phyloP scores from a whole-genome alignment of 2,113 vertebrate genomes.

The Gavialis gangeticus region DNA sequence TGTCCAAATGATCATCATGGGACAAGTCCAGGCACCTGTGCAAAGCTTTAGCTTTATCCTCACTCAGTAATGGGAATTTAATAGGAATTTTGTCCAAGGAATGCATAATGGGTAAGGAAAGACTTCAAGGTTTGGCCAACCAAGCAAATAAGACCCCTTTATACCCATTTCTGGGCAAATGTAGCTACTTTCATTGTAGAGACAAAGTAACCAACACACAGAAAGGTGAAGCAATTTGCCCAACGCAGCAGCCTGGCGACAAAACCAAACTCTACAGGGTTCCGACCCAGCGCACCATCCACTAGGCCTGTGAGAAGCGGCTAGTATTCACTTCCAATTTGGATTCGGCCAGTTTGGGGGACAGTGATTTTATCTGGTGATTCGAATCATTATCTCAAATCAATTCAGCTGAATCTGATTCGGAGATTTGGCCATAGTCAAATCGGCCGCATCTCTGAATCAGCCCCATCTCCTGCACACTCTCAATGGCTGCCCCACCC shows the following conservation, averaged over 20 bases:
- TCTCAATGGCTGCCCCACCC: too few relatives aligned
- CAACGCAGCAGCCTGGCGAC: not conserved
- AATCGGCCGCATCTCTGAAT: too few relatives aligned
- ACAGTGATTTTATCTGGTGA: too few relatives aligned
- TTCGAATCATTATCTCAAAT: too few relatives aligned
- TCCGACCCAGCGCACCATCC: not conserved
- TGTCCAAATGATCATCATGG: not conserved
- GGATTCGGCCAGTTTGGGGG: too few relatives aligned
- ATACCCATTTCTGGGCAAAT: too few relatives aligned
- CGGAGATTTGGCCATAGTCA: too few relatives aligned
- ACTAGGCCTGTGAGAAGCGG: too few relatives aligned
- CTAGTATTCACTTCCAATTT: too few relatives aligned
- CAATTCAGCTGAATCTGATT: too few relatives aligned
- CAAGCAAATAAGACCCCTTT: not conserved
- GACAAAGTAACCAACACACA: not conserved
- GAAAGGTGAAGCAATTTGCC: not conserved
- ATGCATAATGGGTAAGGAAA: not conserved
- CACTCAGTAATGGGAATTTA: rapidly evolving
- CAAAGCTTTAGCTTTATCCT: not conserved
- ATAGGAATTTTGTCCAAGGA: rapidly evolving
- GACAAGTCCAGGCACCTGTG: rapidly evolving
- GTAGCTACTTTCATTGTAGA: not conserved
- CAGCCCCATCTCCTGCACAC: too few relatives aligned
- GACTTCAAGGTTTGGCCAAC: not conserved
- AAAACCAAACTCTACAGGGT: not conserved